These are phyloP conservation scores for Oscheius sp. DNA, from an alignment of 2,888 invertebrate species.

Conservation along the genomic window DNA sequence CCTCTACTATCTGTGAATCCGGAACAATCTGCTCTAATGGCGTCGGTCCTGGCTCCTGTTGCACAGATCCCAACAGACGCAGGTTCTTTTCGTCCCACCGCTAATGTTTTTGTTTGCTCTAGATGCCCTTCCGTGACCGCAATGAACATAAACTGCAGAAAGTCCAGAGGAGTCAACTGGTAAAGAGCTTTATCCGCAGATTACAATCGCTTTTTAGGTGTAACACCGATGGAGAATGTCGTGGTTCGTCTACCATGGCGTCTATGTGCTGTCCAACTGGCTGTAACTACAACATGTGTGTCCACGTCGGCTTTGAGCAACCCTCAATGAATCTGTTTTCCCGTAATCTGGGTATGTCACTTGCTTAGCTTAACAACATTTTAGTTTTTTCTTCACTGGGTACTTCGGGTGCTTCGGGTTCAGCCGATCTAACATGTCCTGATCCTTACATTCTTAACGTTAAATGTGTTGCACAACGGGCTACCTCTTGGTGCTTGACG, in stretches of 20 bases:
- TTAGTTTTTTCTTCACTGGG: slow-evolving; percentile 31
- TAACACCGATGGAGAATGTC: slow-evolving; percentile 52
- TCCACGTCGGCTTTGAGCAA: slow-evolving; percentile 48
- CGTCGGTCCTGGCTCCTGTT: slow-evolving; percentile 49
- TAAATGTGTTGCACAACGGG: slow-evolving; percentile 42
- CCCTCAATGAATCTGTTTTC: slow-evolving; percentile 24
- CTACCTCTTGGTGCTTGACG: slow-evolving; percentile 51
- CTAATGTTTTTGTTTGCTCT: slow-evolving; percentile 1
- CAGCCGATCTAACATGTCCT: slow-evolving; percentile 43
- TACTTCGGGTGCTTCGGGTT: background rate
- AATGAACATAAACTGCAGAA: slow-evolving; percentile 55
- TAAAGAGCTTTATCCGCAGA: slow-evolving; percentile 4
- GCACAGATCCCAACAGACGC: slow-evolving; percentile 47
- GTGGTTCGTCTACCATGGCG: slow-evolving; percentile 51
- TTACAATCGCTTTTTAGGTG: slow-evolving; percentile 41
- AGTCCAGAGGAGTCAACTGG: slow-evolving; percentile 58
- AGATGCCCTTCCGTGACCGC: slow-evolving; percentile 51
- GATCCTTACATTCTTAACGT: slow-evolving; percentile 51
- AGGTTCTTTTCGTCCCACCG: slow-evolving; percentile 20
- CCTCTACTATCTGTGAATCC: slow-evolving; percentile 50
- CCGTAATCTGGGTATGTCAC: slow-evolving; percentile 25
- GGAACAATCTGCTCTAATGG: slow-evolving; percentile 57
- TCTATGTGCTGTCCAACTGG: slow-evolving; percentile 60
- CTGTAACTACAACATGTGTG: slow-evolving; percentile 61
- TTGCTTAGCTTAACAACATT: background rate